Percentiles rank a stretch among this genome's conserved stretches.
Evolutionary conservation across 2,888 invertebrate species (phyloP).

Genomic region (Xestobium rufovillosum): DNA sequence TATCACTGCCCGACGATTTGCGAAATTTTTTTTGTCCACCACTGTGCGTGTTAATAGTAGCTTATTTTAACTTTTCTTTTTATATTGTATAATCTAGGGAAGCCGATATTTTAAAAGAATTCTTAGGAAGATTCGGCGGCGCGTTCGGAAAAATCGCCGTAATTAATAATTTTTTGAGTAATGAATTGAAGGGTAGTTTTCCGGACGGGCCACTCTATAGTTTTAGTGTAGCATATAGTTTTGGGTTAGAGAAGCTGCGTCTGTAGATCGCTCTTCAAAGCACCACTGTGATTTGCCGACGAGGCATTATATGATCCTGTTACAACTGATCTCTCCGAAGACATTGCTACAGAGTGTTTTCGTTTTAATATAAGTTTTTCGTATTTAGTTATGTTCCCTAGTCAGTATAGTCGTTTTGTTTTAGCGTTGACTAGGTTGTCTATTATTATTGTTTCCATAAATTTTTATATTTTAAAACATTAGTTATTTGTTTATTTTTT

Average conservation of each 20-base stretch:
- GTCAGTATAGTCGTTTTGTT: slow-evolving; percentile 41
- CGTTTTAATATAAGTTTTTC: slow-evolving; percentile 31
- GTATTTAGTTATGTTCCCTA: slow-evolving; percentile 38
- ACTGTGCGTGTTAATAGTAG: slow-evolving; percentile 34
- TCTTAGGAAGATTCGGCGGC: slow-evolving; percentile 40
- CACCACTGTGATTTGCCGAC: slow-evolving; percentile 44
- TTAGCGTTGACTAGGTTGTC: slow-evolving; percentile 40
- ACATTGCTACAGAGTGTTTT: slow-evolving; percentile 42
- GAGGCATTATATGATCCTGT: slow-evolving; percentile 38
- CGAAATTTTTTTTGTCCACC: too few species aligned
- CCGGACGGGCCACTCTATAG: too few species aligned
- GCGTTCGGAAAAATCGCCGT: too few species aligned
- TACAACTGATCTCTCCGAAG: slow-evolving; percentile 35
- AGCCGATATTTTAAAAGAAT: slow-evolving; percentile 42
- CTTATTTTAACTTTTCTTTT: slow-evolving; percentile 35
- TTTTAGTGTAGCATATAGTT: slow-evolving; percentile 22
- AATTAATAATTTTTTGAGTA: too few species aligned
- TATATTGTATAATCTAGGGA: slow-evolving; percentile 16
- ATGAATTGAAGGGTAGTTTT: too few species aligned
- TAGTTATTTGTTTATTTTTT: slow-evolving; percentile 20
- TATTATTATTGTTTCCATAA: slow-evolving; percentile 19
- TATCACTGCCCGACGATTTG: too few species aligned
- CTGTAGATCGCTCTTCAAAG: slow-evolving; percentile 44
- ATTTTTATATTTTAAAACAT: not conserved
- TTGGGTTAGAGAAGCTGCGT: slow-evolving; percentile 29